Percentiles rank a stretch among this genome's conserved stretches.
Evolutionary conservation across 1,140 invertebrate genomes (phyloP).

Genomic region (Battus philenor): DNA sequence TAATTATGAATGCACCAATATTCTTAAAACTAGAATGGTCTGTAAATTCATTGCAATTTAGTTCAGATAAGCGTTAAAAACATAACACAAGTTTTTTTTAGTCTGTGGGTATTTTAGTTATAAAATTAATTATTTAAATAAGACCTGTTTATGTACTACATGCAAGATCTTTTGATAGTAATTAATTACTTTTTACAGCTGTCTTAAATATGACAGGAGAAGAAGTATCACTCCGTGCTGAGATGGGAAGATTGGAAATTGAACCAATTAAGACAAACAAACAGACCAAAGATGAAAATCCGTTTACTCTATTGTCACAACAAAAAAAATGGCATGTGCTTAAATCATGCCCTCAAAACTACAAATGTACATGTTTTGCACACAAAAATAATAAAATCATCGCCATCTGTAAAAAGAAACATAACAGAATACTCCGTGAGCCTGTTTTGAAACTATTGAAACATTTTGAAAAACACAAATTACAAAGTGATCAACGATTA

Average conservation of each 20-base stretch:
- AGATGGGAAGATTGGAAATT: conserved; percentile 74
- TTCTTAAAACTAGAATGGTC: no score
- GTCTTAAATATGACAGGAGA: conserved; percentile 57
- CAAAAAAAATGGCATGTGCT: conserved; percentile 27
- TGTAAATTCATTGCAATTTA: no score
- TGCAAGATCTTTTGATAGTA: no score
- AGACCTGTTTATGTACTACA: no score
- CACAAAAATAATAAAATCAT: conserved; percentile 41
- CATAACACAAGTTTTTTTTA: no score
- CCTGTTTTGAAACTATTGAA: conserved; percentile 57
- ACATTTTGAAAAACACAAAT: conserved; percentile 32
- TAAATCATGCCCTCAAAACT: conserved; percentile 24
- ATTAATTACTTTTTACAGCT: conserved; percentile 7
- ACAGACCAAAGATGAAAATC: conserved; percentile 43
- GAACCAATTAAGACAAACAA: conserved; percentile 48
- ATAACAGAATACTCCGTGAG: conserved; percentile 55
- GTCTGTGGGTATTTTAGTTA: no score
- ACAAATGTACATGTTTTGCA: conserved; percentile 43
- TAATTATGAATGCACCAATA: no score
- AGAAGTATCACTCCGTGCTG: conserved; percentile 65
- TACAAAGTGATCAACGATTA: conserved; percentile 18
- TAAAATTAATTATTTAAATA: no score
- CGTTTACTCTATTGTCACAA: conserved; percentile 33
- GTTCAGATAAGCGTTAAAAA: no score
- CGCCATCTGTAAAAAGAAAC: conserved; percentile 55